Percentiles rank a stretch among this genome's conserved stretches.
Conservation (phyloP, 1,140 invertebrate species). For the Heliothis subflexa region DNA sequence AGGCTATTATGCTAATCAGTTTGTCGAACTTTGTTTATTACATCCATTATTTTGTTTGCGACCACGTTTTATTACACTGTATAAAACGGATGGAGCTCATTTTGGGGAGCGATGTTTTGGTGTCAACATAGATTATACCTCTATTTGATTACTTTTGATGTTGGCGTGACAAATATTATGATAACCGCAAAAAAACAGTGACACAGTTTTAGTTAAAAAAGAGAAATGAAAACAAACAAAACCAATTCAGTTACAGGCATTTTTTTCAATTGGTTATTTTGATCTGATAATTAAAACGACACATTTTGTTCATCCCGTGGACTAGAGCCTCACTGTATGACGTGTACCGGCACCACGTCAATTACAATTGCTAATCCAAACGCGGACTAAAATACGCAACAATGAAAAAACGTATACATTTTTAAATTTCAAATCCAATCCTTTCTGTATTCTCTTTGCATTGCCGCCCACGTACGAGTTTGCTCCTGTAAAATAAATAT, state of each 20-base stretch:
- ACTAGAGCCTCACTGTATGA: slow-evolving; percentile 21
- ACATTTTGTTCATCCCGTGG: not conserved
- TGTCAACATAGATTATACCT: slow-evolving; percentile 36
- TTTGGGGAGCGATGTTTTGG: slow-evolving; percentile 24
- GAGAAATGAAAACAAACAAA: not conserved
- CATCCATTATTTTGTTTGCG: slow-evolving; percentile 41
- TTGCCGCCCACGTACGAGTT: slow-evolving; percentile 10
- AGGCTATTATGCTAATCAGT: slow-evolving; percentile 59
- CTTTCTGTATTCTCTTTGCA: slow-evolving; percentile 40
- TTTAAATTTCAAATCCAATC: slow-evolving; percentile 39
- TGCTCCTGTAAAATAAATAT: slow-evolving; percentile 42
- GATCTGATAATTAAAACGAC: not conserved
- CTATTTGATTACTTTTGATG: slow-evolving; percentile 30
- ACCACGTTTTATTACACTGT: slow-evolving; percentile 27
- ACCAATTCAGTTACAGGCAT: not conserved
- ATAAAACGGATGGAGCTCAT: slow-evolving; percentile 22
- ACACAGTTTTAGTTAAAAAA: not conserved
- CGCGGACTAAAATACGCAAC: slow-evolving; percentile 19
- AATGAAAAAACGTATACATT: slow-evolving; percentile 39
- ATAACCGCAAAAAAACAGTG: not conserved
- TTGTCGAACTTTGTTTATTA: slow-evolving; percentile 51
- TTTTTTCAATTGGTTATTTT: slow-evolving; percentile 22
- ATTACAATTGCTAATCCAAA: slow-evolving; percentile 47
- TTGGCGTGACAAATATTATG: slow-evolving; percentile 26
- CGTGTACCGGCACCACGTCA: slow-evolving; percentile 29